These are phyloP conservation scores for Sebastes minor DNA, from an alignment of 2,797 vertebrate species.

Conservation along the genomic window DNA sequence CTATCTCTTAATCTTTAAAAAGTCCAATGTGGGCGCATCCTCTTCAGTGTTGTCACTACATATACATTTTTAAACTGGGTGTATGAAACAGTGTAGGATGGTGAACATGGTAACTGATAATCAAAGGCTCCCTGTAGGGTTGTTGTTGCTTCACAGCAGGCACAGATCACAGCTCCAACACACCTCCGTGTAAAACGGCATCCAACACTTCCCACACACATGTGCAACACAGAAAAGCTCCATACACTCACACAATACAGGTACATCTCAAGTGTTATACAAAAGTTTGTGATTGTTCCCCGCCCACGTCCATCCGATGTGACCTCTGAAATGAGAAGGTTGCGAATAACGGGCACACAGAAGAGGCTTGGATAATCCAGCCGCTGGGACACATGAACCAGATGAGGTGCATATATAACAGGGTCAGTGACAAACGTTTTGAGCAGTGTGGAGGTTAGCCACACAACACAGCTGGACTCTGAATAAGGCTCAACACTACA, in stretches of 20 bases:
- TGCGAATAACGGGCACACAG: background rate
- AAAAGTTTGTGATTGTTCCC: slow-evolving; percentile 37
- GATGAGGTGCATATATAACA: background rate
- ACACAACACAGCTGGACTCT: slow-evolving; percentile 3
- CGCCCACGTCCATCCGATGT: slow-evolving; percentile 24
- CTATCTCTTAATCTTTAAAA: background rate
- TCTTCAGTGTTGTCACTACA: background rate
- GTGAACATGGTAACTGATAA: background rate
- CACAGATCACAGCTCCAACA: background rate
- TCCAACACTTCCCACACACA: slow-evolving; percentile 52
- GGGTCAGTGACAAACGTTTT: slow-evolving; percentile 37
- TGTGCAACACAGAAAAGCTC: slow-evolving; percentile 2
- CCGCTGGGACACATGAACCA: background rate
- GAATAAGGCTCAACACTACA: background rate
- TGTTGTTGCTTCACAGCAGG: slow-evolving; percentile 20
- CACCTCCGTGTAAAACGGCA: slow-evolving; percentile 17
- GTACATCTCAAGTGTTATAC: slow-evolving; percentile 33
- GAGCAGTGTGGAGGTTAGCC: slow-evolving; percentile 19
- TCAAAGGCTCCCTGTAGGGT: slow-evolving; percentile 31
- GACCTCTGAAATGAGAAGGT: slow-evolving; percentile 24
- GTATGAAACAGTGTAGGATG: slow-evolving; percentile 12
- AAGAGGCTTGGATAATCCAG: slow-evolving; percentile 4
- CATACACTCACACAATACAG: slow-evolving; percentile 34
- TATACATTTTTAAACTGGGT: background rate
- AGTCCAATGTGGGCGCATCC: background rate